Percentiles rank a stretch among this genome's conserved stretches.
Evolutionary conservation across 2,888 invertebrate genomes (phyloP).

Genomic region (Macaria liturata): DNA sequence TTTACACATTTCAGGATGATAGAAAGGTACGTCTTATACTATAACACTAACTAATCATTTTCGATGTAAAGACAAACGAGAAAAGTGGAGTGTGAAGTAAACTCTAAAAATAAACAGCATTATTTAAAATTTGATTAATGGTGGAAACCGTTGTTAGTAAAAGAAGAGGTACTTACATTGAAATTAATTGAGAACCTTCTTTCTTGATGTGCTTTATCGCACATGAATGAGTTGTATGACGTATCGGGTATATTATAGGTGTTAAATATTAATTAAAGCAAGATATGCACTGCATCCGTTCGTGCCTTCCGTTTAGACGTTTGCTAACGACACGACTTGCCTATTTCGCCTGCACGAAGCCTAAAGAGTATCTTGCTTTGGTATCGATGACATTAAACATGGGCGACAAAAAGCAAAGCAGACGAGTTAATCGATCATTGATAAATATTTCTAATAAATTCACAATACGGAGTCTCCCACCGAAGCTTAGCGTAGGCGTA

Average conservation of each 20-base stretch:
- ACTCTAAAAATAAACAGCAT: too few species aligned
- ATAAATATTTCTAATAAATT: constrained; percentile 17
- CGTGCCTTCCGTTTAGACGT: constrained; percentile 27
- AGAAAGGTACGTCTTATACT: too few species aligned
- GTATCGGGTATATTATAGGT: neutral
- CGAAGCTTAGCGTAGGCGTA: constrained; percentile 22
- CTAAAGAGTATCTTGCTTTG: constrained; percentile 1
- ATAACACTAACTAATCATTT: too few species aligned
- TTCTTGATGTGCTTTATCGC: neutral
- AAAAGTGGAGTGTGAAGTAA: too few species aligned
- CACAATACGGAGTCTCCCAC: constrained; percentile 17
- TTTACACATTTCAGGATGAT: too few species aligned
- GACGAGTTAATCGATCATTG: constrained; percentile 10
- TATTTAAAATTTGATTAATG: too few species aligned
- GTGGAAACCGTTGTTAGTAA: too few species aligned
- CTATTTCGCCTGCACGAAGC: neutral
- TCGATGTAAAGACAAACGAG: too few species aligned
- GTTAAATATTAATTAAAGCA: constrained; percentile 8
- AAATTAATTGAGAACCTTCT: too few species aligned
- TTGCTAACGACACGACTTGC: constrained; percentile 16
- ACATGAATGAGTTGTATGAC: too few species aligned
- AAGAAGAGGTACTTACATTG: too few species aligned
- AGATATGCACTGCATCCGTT: constrained; percentile 15
- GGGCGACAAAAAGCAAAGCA: constrained; percentile 9
- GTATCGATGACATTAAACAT: neutral